These are phyloP conservation scores for Cepaea nemoralis DNA, from an alignment of 1,140 invertebrate genomes.

Conservation along the genomic window DNA sequence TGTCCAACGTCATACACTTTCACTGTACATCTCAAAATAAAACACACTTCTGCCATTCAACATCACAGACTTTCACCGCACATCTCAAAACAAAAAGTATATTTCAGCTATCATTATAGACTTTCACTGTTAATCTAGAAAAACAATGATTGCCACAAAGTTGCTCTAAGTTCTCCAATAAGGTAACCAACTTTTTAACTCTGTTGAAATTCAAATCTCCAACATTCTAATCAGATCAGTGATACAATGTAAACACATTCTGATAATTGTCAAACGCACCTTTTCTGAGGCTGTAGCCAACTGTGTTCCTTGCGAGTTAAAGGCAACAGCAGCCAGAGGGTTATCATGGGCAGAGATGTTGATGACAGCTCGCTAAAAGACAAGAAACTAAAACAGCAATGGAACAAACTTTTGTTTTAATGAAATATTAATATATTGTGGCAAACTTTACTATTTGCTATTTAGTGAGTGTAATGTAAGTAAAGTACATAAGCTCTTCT, in stretches of 20 bases:
- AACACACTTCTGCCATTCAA: no score
- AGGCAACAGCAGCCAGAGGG: constrained; percentile 93
- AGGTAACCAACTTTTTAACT: background rate
- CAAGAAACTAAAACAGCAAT: background rate
- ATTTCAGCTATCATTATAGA: no score
- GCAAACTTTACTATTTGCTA: no score
- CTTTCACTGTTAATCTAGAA: background rate
- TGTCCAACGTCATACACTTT: no score
- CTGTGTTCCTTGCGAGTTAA: constrained; percentile 87
- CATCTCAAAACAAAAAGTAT: no score
- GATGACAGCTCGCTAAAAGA: constrained; percentile 87
- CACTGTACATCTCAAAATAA: no score
- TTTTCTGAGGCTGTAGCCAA: constrained; percentile 92
- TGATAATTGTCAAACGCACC: constrained; percentile 42
- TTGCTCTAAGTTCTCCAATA: background rate
- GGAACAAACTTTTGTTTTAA: no score
- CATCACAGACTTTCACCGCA: no score
- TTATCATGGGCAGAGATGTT: constrained; percentile 98
- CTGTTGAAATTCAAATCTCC: background rate
- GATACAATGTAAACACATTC: no score
- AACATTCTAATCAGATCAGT: background rate
- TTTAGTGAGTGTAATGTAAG: no score
- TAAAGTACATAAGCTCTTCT: no score
- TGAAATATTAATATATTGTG: no score
- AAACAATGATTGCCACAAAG: background rate